Conservation (phyloP, 2,113 vertebrate genomes). For the Aphyosemion australe region DNA sequence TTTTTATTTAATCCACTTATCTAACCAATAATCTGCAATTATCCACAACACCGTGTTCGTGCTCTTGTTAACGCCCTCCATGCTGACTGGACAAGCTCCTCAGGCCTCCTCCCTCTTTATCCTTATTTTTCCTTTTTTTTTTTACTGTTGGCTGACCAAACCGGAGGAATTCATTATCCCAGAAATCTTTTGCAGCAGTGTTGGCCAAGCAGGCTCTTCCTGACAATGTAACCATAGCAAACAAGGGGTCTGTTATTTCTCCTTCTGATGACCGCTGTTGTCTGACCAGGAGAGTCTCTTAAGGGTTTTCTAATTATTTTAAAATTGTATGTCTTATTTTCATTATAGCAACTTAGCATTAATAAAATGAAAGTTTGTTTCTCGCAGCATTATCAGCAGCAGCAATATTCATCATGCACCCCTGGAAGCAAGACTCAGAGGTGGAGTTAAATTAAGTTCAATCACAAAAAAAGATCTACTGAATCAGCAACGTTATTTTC, state of each 20-base stretch:
- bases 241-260: conserved; percentile 24
- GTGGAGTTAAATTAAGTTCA: too few relatives aligned
- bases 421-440: too few relatives aligned
- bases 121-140: conserved; percentile 18
- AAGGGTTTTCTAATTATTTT: too few relatives aligned
- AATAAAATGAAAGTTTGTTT: too few relatives aligned
- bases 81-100: conserved; percentile 54
- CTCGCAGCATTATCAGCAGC: too few relatives aligned
- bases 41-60: conserved; percentile 38
- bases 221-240: conserved; percentile 38
- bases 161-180: conserved; percentile 60
- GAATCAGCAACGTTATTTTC: too few relatives aligned
- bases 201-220: conserved; percentile 36
- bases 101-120: conserved; percentile 40
- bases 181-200: conserved; percentile 40
- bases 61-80: conserved; percentile 43
- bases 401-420: too few relatives aligned
- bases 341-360: not conserved
- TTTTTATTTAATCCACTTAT: conserved; percentile 63
- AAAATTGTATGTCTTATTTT: not conserved
- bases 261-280: conserved; percentile 17
- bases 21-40: conserved; percentile 62
- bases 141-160: conserved; percentile 47
- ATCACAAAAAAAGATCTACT: too few relatives aligned
- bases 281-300: too few relatives aligned